phyloP scores from a whole-genome alignment of 2,113 vertebrate genomes.

The Vidua chalybeata region DNA sequence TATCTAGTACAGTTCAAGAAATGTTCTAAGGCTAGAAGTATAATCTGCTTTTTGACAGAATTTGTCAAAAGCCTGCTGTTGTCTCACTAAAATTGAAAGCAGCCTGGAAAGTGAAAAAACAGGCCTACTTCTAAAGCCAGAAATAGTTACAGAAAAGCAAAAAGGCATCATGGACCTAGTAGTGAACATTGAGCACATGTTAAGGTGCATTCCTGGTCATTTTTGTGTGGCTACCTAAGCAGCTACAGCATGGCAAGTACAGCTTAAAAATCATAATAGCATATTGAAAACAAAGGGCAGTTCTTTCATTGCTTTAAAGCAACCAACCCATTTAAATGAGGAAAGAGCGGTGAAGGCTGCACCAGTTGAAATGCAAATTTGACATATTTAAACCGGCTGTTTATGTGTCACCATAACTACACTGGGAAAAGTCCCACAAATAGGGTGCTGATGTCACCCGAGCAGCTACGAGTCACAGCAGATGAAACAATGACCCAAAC shows the following conservation, averaged over 20 bases:
- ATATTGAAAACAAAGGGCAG: background rate
- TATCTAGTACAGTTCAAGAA: background rate
- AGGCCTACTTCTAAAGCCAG: background rate
- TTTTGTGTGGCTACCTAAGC: background rate
- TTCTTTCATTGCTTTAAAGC: background rate
- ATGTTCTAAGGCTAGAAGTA: background rate
- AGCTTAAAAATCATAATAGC: background rate
- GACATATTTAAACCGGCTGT: background rate
- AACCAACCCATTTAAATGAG: background rate
- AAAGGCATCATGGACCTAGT: background rate
- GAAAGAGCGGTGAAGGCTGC: background rate
- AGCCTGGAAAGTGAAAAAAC: background rate
- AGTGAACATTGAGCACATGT: background rate
- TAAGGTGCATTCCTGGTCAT: background rate
- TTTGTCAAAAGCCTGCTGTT: background rate
- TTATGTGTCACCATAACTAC: background rate
- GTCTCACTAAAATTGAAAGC: background rate
- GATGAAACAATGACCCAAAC: background rate
- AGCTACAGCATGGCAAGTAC: background rate
- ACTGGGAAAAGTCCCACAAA: background rate
- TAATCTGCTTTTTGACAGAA: background rate
- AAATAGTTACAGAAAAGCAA: background rate
- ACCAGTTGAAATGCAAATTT: background rate
- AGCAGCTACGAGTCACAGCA: background rate
- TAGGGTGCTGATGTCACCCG: background rate